phyloP scores from a whole-genome alignment of 2,888 invertebrate species.

The Cataglyphis livida region DNA sequence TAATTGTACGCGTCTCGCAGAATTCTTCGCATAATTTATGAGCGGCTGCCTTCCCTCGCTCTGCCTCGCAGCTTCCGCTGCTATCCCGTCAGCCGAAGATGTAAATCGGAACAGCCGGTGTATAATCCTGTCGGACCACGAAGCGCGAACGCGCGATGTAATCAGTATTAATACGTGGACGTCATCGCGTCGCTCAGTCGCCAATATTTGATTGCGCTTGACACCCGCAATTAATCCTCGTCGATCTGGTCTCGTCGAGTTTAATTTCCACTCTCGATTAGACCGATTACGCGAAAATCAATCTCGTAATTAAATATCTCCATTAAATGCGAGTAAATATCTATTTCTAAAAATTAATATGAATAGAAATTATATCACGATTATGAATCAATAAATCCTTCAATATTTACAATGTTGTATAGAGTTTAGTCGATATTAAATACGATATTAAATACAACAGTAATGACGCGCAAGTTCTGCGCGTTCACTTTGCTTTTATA shows the following conservation, averaged over 20 bases:
- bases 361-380: background rate
- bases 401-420: background rate
- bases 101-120: slow-evolving; percentile 35
- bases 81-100: background rate
- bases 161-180: slow-evolving; percentile 33
- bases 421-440: background rate
- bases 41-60: background rate
- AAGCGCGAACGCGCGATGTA: slow-evolving; percentile 39
- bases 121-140: slow-evolving; percentile 28
- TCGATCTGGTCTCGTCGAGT: slow-evolving; percentile 21
- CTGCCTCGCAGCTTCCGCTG: too few species aligned
- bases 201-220: slow-evolving; percentile 32
- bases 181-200: slow-evolving; percentile 28
- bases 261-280: slow-evolving; percentile 40
- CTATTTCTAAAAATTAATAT: background rate
- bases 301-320: slow-evolving; percentile 14
- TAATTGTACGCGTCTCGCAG: slow-evolving; percentile 74
- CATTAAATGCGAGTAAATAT: background rate
- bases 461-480: background rate
- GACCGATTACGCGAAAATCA: slow-evolving; percentile 21
- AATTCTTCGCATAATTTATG: slow-evolving; percentile 75
- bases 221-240: slow-evolving; percentile 45
- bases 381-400: background rate
- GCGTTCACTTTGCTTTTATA: background rate
- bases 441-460: background rate